These are phyloP conservation scores for Loripinus fragilis DNA, from an alignment of 2,888 invertebrate species.

Conservation along the genomic window DNA sequence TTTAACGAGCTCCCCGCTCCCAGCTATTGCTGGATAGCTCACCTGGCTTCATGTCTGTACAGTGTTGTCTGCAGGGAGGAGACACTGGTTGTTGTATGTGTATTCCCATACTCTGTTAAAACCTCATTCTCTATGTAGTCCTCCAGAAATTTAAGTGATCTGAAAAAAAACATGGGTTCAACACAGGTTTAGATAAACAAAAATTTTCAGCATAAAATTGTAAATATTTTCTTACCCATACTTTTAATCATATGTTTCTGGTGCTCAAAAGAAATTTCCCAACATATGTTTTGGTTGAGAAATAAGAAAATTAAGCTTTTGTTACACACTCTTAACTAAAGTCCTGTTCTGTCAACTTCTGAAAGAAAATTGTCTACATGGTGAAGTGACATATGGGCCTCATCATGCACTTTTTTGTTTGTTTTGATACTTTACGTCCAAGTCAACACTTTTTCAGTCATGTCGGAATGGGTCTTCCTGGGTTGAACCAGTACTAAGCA, in stretches of 20 bases:
- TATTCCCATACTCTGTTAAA: constrained; percentile 90
- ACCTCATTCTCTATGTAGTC: constrained; percentile 92
- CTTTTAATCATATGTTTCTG: not conserved
- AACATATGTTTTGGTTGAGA: not conserved
- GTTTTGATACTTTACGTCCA: no score
- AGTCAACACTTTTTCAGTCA: no score
- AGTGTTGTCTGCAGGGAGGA: constrained; percentile 94
- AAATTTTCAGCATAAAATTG: not conserved
- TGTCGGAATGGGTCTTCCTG: no score
- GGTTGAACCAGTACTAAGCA: no score
- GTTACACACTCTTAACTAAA: no score
- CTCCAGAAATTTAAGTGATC: constrained; percentile 91
- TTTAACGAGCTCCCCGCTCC: no score
- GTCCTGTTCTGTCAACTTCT: no score
- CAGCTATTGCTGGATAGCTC: not conserved
- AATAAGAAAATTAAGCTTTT: not conserved
- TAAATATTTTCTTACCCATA: not conserved
- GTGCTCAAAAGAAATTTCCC: not conserved
- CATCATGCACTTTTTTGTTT: no score
- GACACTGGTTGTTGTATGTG: constrained; percentile 91
- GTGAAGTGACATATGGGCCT: no score
- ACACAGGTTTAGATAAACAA: not conserved
- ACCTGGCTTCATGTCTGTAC: constrained; percentile 89
- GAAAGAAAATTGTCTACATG: no score
- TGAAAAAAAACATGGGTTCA: constrained; percentile 49